phyloP scores from a whole-genome alignment of 2,797 vertebrate species.

The Xenentodon cancila region DNA sequence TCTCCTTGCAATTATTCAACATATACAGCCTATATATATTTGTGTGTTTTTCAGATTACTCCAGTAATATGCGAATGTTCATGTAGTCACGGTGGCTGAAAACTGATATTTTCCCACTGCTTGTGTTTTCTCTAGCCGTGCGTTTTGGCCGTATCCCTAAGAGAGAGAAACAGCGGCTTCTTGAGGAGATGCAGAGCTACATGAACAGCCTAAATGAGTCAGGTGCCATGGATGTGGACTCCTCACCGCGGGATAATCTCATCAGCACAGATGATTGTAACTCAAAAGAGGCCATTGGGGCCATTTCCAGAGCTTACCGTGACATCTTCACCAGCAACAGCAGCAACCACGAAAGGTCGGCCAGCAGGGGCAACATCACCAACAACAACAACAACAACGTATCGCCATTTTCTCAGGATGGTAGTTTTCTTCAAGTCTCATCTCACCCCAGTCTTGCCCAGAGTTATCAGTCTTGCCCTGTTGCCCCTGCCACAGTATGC shows the following conservation, averaged over 20 bases:
- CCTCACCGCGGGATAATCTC: constrained; percentile 49
- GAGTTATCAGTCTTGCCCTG: constrained; percentile 68
- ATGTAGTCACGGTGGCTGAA: background rate
- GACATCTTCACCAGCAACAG: constrained; percentile 78
- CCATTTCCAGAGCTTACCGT: constrained; percentile 82
- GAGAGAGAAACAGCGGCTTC: constrained; percentile 85
- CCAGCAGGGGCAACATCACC: constrained; percentile 64
- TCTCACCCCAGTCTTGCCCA: constrained; percentile 42
- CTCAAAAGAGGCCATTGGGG: constrained; percentile 81
- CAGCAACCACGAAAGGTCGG: constrained; percentile 64
- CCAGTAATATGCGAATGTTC: background rate
- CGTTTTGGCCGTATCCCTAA: constrained; percentile 87
- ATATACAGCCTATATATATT: background rate
- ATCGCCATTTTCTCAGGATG: constrained; percentile 70
- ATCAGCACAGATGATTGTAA: constrained; percentile 66
- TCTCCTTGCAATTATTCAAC: constrained; percentile 39
- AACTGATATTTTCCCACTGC: constrained; percentile 18
- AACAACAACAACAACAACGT: constrained; percentile 63
- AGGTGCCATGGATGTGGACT: constrained; percentile 74
- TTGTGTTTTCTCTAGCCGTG: constrained; percentile 72
- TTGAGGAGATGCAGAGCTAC: constrained; percentile 89
- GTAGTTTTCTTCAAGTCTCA: constrained; percentile 57
- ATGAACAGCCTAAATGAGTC: constrained; percentile 85
- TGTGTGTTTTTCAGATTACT: background rate
- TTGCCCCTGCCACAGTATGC: constrained; percentile 45